Evolutionary conservation across 2,888 invertebrate genomes (phyloP), one percentile per base, ranked within the genome.

Genomic region (Chironomus riparius): DNA sequence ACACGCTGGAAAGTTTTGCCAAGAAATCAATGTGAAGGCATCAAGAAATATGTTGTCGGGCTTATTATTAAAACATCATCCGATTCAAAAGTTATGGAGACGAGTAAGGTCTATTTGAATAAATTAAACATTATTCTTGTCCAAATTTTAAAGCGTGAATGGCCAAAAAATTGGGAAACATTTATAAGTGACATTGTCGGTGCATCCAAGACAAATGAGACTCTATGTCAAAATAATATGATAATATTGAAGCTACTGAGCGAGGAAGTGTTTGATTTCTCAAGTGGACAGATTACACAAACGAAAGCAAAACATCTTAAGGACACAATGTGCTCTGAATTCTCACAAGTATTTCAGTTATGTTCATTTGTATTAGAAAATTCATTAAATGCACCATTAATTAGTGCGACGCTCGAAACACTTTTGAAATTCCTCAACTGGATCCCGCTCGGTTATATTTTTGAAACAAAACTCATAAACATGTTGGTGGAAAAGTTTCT

Each of bases 391-490:
- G 96, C 97, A 70, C 93, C 95, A 65, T 87, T 99, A 77, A 97
- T 99, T 76, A 95, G 94, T 81, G 93, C 97, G 3, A 99, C 98
- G 0, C 87, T 99, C 78, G 97, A 98, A 83, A 99, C 99, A 3
- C 87, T 99, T 76, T 86, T 99, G 79, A 89, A 97, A 83, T 99
- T 99, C 87, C 88, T 99, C 62, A 98, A 98, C 83, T 99, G 99
- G 99, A 98, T 99, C 81, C 99, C 99, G n/a, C 87, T 99, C 78
- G 99, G 99, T 12, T 99, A 99, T 84, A 98, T 99, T 83, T 99
- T 99, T 87, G 98, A 99, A 87, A 99, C 99, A 79, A 95, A 97
- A 83, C 87, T 99, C 76, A 96, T 98, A 80, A 92, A 91, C 80
- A 97, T 97, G 76, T 88, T 99, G 76, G 94, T 96, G 81, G 93